Conservation (phyloP, 2,888 invertebrate genomes). For the Tanypteryx hageni region DNA sequence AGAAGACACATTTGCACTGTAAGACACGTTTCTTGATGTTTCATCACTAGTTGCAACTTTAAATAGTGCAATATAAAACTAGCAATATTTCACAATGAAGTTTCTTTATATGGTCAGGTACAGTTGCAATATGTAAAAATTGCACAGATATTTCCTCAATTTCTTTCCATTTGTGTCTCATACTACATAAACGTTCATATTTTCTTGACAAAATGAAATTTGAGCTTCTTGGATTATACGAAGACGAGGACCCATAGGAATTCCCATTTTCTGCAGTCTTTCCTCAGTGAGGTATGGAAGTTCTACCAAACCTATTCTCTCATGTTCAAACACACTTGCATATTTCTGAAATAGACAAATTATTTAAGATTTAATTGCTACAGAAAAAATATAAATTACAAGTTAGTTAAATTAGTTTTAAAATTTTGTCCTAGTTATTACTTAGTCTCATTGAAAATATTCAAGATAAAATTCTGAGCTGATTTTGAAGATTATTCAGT, state of each 20-base stretch:
- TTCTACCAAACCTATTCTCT: constrained; percentile 93
- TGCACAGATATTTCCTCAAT: neutral
- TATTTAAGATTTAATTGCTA: neutral
- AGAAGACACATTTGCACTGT: neutral
- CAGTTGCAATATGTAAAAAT: neutral
- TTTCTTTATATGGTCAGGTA: constrained; percentile 30
- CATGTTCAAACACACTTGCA: constrained; percentile 87
- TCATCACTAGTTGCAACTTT: neutral
- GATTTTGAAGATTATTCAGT: too few species aligned
- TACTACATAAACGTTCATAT: constrained; percentile 77
- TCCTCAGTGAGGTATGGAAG: constrained; percentile 94
- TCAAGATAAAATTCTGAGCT: too few species aligned
- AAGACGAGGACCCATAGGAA: constrained; percentile 92
- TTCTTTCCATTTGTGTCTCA: constrained; percentile 70
- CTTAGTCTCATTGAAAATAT: neutral
- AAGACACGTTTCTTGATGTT: neutral
- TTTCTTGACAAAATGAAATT: constrained; percentile 80
- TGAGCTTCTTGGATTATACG: constrained; percentile 92
- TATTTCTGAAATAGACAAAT: constrained; percentile 84
- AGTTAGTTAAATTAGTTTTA: neutral
- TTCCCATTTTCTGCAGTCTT: constrained; percentile 89
- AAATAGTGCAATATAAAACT: neutral
- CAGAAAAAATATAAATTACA: neutral
- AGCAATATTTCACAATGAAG: neutral
- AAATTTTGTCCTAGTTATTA: neutral